Base-by-base conservation (phyloP, 2,888 invertebrate genomes). In the Cephus nigrinus region DNA sequence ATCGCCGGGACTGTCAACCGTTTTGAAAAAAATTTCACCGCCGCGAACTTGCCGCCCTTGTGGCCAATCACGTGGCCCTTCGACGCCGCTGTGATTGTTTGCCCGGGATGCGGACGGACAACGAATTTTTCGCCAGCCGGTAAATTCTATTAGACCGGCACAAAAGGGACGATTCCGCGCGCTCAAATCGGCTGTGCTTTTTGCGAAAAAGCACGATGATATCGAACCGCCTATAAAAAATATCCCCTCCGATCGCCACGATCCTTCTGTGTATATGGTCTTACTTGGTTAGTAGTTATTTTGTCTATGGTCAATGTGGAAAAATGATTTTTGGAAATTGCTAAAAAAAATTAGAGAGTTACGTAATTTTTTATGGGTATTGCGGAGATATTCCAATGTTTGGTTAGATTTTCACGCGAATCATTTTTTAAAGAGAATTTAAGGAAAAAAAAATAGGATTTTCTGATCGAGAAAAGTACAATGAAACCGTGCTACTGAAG, bases 101-200 rank as follows among this genome's bases (percentile, higher is more conserved):
- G 75, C 79, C 76, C 76, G 73, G 69, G 68, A 68, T 78, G 78
- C 79, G 68, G 36, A 74, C 68, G 74, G 69, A 74, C 74, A 74
- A 77, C 68, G 68, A 73, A 79, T 81, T 80, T 80, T 82, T 77
- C 79, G 79, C 80, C 76, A 81, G 55, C 81, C 81, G 81, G 79
- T 80, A 84, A 84, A 83, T 84, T 83, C 80, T 84, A 83, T 84
- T 84, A 84, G 78, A 76, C 68, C 72, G 75, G 69, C 71, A 80
- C 78, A 81, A 84, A 78, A 78, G 78, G 77, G 73, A 77, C 75
- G 80, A 82, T 83, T 84, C 80, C 78, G 81, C 80, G 76, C 69
- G 78, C 35, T 68, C 33, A 55, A 23, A 55, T 55, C 55, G 23
- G 55, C 9, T 55, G 55, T 55, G 55, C 31, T 71, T 71, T 71